Percentiles rank a stretch among this genome's conserved stretches.
Conservation (phyloP, 1,140 invertebrate species). For the Wiebesia pumilae region DNA sequence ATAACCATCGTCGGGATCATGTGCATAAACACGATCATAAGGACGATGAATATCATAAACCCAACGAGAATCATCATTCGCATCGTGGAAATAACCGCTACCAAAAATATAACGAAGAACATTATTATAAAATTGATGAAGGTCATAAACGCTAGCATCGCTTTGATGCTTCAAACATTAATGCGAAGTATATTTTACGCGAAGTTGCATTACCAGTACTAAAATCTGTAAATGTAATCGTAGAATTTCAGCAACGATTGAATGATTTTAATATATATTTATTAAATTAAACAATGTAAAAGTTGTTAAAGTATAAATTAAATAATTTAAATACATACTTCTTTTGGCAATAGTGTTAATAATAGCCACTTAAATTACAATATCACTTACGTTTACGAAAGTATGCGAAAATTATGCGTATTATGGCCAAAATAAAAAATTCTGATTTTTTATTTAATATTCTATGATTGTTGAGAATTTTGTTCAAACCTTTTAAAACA, state of each 20-base stretch:
- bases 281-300: constrained; percentile 27
- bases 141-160: constrained; percentile 18
- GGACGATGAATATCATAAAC: constrained; percentile 27
- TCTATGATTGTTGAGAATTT: too few species aligned
- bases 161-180: constrained; percentile 40
- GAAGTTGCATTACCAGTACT: constrained; percentile 11
- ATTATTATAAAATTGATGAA: constrained; percentile 27
- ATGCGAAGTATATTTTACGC: constrained; percentile 36
- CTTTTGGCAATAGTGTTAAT: constrained; percentile 7
- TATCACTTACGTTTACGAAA: neutral
- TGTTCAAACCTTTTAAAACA: too few species aligned
- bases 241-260: neutral
- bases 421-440: too few species aligned
- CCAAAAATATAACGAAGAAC: constrained; percentile 19
- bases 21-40: constrained; percentile 21
- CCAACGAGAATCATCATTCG: constrained; percentile 14
- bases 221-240: constrained; percentile 7
- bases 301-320: constrained; percentile 1
- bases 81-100: constrained; percentile 29
- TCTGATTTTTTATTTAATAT: too few species aligned
- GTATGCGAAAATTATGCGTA: too few species aligned
- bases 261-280: constrained; percentile 9
- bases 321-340: constrained; percentile 21
- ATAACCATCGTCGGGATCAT: constrained; percentile 21
- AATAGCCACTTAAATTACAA: neutral